Evolutionary conservation across 2,113 vertebrate species (phyloP).

Genomic region (Pitta sordida): DNA sequence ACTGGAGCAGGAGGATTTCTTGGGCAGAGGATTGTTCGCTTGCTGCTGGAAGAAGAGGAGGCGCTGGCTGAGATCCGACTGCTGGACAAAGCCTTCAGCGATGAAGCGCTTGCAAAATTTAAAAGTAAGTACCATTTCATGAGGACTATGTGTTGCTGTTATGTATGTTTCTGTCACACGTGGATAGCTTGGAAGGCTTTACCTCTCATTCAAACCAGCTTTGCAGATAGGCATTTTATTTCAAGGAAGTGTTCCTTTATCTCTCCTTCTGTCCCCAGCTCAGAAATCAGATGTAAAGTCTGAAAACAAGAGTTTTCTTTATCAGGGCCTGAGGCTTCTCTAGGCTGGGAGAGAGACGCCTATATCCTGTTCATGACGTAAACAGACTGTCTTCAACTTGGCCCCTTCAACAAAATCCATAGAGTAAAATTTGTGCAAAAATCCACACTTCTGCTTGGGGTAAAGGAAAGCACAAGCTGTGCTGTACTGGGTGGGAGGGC

Average conservation of each 20-base stretch:
- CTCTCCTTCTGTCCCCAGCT: not conserved
- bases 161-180: not conserved
- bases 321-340: not conserved
- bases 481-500: fast-evolving
- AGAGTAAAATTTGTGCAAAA: not conserved
- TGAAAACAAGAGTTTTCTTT: not conserved
- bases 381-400: not conserved
- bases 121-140: constrained; percentile 52
- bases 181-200: not conserved
- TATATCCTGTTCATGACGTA: not conserved
- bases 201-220: not conserved
- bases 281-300: not conserved
- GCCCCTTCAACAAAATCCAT: not conserved
- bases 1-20: constrained; percentile 90
- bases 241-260: not conserved
- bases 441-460: not conserved
- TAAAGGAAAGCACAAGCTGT: not conserved
- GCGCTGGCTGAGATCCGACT: constrained; percentile 77
- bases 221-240: not conserved
- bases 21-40: constrained; percentile 76
- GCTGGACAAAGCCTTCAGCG: constrained; percentile 77
- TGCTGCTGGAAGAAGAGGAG: constrained; percentile 83
- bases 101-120: constrained; percentile 39
- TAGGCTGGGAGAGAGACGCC: not conserved
- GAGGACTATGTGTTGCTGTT: fast-evolving